Base-by-base conservation (phyloP, 2,888 invertebrate species). In the Heliconius hortense region DNA sequence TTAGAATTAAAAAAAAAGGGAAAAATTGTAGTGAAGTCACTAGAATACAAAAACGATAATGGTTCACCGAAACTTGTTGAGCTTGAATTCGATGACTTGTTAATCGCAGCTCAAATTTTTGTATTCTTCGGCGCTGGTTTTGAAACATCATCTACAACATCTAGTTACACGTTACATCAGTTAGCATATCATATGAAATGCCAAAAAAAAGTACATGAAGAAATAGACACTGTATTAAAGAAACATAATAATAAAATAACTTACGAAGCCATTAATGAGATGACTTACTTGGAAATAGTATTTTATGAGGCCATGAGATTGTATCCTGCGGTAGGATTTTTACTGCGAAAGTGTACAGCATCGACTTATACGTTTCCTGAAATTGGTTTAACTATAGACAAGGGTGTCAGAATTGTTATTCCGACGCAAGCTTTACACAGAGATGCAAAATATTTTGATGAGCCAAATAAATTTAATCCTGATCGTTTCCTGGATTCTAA, bases 121-220 rank as follows among this genome's bases (percentile, higher is more conserved):
- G 88, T 92, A 8, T 93, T 93, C 79, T 93, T 94, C 66, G 93
- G 89, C 28, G 95, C 94, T 74, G 95, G 95, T 11, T 94, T 93
- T 80, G 94, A 94, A 82, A 94, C 94, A 4, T 94, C 94, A 0
- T 94, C 94, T 0, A 91, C 92, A 1, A 89, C 93, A 8, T 90
- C 94, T 1, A 93, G 94, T 85, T 94, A 89, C 70, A 88, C 91
- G 7, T 83, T 94, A n/a, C 94, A 94, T 79, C 89, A 92, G 78
- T 82, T 95, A 15, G 94, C 94, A 43, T 90, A 89, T 28, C 85
- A 94, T 81, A 90, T 90, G 4, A 90, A 94, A 4, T 88, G 87
- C 53, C 94, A 94, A 81, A 84, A 85, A 72, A 93, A 88, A 84
- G 87, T 90, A 5, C 90, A 91, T 76, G 81, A 88, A 77, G 94